phyloP scores from a whole-genome alignment of 2,797 vertebrate species.

The Monodelphis domestica region DNA sequence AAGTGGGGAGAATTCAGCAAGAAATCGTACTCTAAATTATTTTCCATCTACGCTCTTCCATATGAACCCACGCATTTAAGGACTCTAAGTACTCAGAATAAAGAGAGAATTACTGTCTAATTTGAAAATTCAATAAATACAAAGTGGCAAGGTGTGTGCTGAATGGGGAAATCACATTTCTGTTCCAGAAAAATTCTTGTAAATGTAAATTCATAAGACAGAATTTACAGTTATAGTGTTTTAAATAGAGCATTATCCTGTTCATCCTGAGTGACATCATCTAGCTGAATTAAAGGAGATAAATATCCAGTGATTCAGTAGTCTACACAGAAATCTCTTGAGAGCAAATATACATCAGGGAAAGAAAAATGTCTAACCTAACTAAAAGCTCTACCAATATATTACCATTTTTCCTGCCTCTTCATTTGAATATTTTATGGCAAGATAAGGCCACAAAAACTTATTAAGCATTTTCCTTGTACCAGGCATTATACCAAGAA shows the following conservation, averaged over 20 bases:
- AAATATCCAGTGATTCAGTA: constrained; percentile 57
- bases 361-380: constrained; percentile 65
- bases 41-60: constrained; percentile 80
- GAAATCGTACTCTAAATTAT: constrained; percentile 83
- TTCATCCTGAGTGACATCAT: constrained; percentile 16
- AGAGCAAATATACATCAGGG: constrained; percentile 74
- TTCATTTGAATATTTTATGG: constrained; percentile 60
- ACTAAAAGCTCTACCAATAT: constrained; percentile 58
- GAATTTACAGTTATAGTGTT: constrained; percentile 61
- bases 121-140: constrained; percentile 75
- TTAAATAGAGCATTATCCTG: not conserved
- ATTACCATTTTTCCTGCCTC: constrained; percentile 55
- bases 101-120: constrained; percentile 70
- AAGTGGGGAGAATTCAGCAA: constrained; percentile 86
- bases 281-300: constrained; percentile 53
- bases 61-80: constrained; percentile 77
- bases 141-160: constrained; percentile 53
- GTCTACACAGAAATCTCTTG: not conserved
- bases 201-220: constrained; percentile 57
- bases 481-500: not conserved
- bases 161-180: constrained; percentile 60
- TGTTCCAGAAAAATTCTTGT: constrained; percentile 34
- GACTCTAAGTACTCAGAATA: constrained; percentile 65
- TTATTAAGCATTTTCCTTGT: not conserved
- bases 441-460: not conserved